phyloP scores from a whole-genome alignment of 2,797 vertebrate species.

The Delichon dasypus region DNA sequence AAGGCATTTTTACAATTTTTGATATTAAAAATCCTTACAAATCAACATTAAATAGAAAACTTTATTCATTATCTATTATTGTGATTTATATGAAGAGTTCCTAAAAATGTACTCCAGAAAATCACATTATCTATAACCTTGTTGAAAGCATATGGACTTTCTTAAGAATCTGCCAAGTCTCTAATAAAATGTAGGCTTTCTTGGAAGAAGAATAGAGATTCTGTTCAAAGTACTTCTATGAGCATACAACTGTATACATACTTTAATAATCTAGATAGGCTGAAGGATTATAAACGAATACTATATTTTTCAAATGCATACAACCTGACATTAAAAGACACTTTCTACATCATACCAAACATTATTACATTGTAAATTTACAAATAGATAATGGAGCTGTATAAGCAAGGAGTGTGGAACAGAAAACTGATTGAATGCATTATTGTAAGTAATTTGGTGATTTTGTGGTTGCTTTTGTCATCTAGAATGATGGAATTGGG shows the following conservation, averaged over 20 bases:
- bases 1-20: not conserved
- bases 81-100: not conserved
- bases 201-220: slow-evolving; percentile 22
- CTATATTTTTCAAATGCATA: not conserved
- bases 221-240: not conserved
- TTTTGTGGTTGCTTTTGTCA: not conserved
- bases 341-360: not conserved
- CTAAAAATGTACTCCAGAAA: not conserved
- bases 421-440: not conserved
- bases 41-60: not conserved
- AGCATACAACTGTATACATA: not conserved
- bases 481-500: not conserved
- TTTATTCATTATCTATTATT: not conserved
- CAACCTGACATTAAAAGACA: not conserved
- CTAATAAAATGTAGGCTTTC: not conserved
- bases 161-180: not conserved
- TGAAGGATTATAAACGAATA: not conserved
- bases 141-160: not conserved
- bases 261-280: not conserved
- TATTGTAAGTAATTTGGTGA: not conserved
- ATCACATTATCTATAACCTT: not conserved
- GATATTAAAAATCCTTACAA: not conserved
- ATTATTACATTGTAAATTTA: not conserved
- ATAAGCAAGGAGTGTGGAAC: not conserved
- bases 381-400: not conserved